A percentile compares a stretch with the other conserved stretches of the same genome.
phyloP scores from a whole-genome alignment of 1,140 invertebrate species.

The Drosophila chauvacae region DNA sequence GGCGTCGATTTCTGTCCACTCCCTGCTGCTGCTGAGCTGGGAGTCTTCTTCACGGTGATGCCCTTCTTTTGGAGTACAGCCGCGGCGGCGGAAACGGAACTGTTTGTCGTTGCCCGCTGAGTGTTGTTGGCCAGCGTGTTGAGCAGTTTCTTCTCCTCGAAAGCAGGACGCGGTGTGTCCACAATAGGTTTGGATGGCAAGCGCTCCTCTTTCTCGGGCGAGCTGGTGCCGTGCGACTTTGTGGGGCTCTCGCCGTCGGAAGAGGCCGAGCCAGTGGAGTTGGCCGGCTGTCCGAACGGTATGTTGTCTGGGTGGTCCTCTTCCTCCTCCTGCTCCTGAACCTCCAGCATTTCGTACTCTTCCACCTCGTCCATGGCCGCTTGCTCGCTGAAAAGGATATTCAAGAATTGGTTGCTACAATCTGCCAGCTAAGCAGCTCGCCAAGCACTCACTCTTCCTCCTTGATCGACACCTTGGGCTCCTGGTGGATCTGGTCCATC shows the following conservation, averaged over 20 bases:
- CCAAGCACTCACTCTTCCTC: conserved; percentile 67
- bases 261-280: conserved; percentile 64
- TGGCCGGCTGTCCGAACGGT: conserved; percentile 43
- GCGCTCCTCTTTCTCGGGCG: conserved; percentile 77
- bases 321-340: conserved; percentile 75
- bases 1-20: conserved; percentile 24
- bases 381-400: conserved; percentile 39
- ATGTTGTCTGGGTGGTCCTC: conserved; percentile 41
- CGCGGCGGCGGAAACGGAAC: conserved; percentile 61
- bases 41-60: conserved; percentile 76
- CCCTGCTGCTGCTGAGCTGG: conserved; percentile 12
- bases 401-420: not conserved
- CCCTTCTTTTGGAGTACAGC: conserved; percentile 79
- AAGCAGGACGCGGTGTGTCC: conserved; percentile 67
- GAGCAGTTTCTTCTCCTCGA: conserved; percentile 75
- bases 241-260: conserved; percentile 77
- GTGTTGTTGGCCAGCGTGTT: conserved; percentile 72
- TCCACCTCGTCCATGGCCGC: conserved; percentile 74
- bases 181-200: conserved; percentile 47
- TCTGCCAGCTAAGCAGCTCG: not conserved
- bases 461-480: conserved; percentile 54
- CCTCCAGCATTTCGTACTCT: conserved; percentile 81
- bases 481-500: conserved; percentile 80
- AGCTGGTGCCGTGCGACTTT: conserved; percentile 71
- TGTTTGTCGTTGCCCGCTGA: conserved; percentile 30